phyloP scores from a whole-genome alignment of 2,113 vertebrate species.

The Rhinoderma darwinii region DNA sequence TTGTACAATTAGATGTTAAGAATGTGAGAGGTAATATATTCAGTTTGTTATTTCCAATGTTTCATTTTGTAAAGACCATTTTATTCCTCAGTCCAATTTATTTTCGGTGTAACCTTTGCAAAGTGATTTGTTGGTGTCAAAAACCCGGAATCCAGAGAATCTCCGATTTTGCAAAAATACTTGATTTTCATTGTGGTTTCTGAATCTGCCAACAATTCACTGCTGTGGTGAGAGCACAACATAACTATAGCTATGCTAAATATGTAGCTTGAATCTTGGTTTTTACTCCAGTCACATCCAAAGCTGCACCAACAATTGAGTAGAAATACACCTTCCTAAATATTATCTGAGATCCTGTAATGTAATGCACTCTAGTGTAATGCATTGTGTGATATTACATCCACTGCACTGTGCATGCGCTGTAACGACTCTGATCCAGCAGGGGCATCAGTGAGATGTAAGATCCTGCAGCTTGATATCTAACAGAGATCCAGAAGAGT shows the following conservation, averaged over 20 bases:
- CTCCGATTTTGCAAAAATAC: neutral
- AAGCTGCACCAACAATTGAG: neutral
- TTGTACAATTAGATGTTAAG: neutral
- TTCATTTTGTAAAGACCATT: neutral
- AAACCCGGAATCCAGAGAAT: neutral
- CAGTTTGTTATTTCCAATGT: neutral
- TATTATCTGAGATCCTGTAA: too few species aligned
- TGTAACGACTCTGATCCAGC: too few species aligned
- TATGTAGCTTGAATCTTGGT: neutral
- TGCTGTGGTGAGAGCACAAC: neutral
- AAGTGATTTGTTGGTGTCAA: constrained; percentile 19
- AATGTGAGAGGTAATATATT: neutral
- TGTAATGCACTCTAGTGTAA: too few species aligned
- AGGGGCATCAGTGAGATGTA: too few species aligned
- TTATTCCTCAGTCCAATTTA: neutral
- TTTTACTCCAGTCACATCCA: neutral
- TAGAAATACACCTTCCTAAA: too few species aligned
- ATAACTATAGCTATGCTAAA: neutral
- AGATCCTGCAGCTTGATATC: too few species aligned
- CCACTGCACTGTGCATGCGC: too few species aligned
- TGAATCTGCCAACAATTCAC: neutral
- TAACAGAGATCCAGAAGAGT: too few species aligned
- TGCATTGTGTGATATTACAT: too few species aligned
- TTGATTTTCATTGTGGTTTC: neutral
- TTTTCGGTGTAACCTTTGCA: constrained; percentile 17